These are phyloP conservation scores for Paralichthys olivaceus DNA, from an alignment of 2,113 vertebrate genomes.

Conservation along the genomic window DNA sequence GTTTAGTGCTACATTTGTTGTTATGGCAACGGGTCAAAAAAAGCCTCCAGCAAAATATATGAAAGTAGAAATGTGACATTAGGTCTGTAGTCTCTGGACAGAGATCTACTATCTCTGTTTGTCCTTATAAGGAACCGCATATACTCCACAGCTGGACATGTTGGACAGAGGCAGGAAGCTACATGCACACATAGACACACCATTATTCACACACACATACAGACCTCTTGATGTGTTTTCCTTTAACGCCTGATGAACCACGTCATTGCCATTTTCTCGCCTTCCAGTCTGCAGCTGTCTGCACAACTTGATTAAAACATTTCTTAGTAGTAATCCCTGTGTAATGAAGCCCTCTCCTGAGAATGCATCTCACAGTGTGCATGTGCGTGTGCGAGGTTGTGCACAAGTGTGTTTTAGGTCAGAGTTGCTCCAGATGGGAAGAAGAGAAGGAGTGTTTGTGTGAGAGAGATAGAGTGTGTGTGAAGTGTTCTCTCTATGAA, in stretches of 20 bases:
- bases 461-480: conserved; percentile 14
- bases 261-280: conserved; percentile 81
- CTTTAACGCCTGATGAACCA: conserved; percentile 78
- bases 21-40: conserved; percentile 10
- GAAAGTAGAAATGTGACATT: conserved; percentile 34
- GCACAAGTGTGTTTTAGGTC: conserved; percentile 51
- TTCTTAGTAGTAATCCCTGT: conserved; percentile 80
- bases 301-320: conserved; percentile 82
- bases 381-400: conserved; percentile 11
- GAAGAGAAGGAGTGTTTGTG: conserved; percentile 37
- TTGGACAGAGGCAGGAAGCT: conserved; percentile 65
- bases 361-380: conserved; percentile 55
- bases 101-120: conserved; percentile 45
- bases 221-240: conserved; percentile 73
- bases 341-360: conserved; percentile 81
- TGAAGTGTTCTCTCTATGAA: conserved; percentile 57
- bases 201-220: conserved; percentile 23
- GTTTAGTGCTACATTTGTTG: conserved; percentile 20
- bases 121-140: conserved; percentile 55
- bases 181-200: conserved; percentile 26
- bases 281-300: conserved; percentile 79
- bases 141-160: conserved; percentile 73
- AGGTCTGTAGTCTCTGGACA: conserved; percentile 23
- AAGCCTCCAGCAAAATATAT: conserved; percentile 4
- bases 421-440: conserved; percentile 72